Evolutionary conservation across 2,113 vertebrate genomes (phyloP), one percentile per base, ranked within the genome.

Genomic region (Ciconia maguari): DNA sequence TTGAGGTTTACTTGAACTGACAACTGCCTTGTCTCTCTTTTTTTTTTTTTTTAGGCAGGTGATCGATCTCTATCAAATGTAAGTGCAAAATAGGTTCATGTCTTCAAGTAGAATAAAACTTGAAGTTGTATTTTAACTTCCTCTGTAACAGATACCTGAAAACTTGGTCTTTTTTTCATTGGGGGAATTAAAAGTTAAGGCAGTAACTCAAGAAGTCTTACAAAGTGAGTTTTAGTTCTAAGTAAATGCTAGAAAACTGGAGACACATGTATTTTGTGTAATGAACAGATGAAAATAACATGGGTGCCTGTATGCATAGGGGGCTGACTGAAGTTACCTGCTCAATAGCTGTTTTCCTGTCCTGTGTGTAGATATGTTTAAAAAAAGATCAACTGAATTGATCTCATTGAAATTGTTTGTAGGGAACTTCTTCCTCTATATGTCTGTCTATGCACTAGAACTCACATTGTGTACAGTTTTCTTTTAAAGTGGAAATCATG

Each of bases 21-120:
- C 58, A 90, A 71, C 74, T 65, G 34, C 75, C 29, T 62, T 82
- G 58, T 60, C 83, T 75, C 38, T 38, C 9, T 38, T 61, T 89
- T 78, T 78, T 93, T 42, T 48, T 97, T 90, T 52, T 62, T 79
- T 61, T 90, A 99, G 99, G 99, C 99, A 82, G 99, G 99, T 91
- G 99, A 99, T 95, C 98, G 98, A 54, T 99, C 99, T 92, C 98
- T 99, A 17, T 99, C 99, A 87, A 98, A 98, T 25, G 99, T 99
- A 98, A 99, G 99, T 99, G 74, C 83, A 92, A 83, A 82, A 80
- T 87, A 83, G 18, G 9, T 82, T 83, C 17, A 38, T 32, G 4
- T 84, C 51, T 94, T 96, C 64, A 69, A 71, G 58, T 24, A 52
- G 60, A 89, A 36, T 30, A 22, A 10, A n/a, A 32, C 20, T 71